Percentiles rank a stretch among this genome's conserved stretches.
These are phyloP conservation scores for Heloderma charlesbogerti DNA, from an alignment of 2,113 vertebrate genomes.

Conservation along the genomic window DNA sequence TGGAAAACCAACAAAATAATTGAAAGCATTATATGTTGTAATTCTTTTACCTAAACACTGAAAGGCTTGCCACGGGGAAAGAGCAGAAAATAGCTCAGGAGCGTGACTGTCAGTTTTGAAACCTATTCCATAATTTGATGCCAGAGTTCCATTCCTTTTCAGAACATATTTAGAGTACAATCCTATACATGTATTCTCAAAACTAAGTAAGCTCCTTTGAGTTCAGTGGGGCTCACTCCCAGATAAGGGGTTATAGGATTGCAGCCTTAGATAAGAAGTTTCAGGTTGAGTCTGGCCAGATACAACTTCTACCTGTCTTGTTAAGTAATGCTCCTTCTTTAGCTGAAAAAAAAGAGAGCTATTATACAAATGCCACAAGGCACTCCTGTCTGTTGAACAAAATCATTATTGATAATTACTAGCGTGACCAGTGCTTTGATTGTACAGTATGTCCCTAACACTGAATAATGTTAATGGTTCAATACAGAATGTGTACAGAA, in stretches of 20 bases:
- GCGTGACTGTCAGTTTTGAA: background rate
- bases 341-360: background rate
- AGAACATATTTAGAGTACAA: background rate
- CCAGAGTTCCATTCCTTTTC: background rate
- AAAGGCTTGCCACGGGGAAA: background rate
- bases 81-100: background rate
- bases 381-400: background rate
- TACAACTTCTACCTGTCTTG: background rate
- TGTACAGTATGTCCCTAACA: background rate
- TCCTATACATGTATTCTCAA: background rate
- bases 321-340: background rate
- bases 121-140: background rate
- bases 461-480: background rate
- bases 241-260: background rate
- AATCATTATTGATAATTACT: background rate
- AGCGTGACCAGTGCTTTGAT: background rate
- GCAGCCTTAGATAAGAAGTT: background rate
- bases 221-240: no score
- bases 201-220: background rate
- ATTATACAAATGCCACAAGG: background rate
- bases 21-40: background rate
- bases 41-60: background rate
- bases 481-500: background rate
- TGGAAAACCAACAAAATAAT: slow-evolving; percentile 53
- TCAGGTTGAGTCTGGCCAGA: background rate